Evolutionary conservation across 2,888 invertebrate species (phyloP).

Genomic region (Caenorhabditis macrosperma): DNA sequence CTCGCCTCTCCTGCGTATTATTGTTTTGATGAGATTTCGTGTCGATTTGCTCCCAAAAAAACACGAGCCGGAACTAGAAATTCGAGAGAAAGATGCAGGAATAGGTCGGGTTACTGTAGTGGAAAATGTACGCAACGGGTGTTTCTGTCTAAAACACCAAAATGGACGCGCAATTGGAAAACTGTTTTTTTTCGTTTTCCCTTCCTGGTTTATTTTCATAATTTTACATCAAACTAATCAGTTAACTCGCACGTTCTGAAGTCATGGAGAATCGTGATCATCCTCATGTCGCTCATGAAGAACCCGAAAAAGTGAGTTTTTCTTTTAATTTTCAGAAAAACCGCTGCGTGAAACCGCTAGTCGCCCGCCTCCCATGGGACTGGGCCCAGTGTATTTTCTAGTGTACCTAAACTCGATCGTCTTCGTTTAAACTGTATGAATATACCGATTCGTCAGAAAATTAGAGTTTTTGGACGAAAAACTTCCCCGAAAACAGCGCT

Average conservation of each 20-base stretch:
- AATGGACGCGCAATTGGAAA: no score
- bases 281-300: not conserved
- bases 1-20: slow-evolving; percentile 11
- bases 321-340: not conserved
- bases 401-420: no score
- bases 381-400: not conserved
- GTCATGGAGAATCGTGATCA: not conserved
- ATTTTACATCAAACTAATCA: no score
- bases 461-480: not conserved
- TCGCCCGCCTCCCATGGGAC: no score
- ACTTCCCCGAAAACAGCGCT: slow-evolving; percentile 10
- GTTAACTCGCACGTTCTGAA: not conserved
- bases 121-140: no score
- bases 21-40: slow-evolving; percentile 21
- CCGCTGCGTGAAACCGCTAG: not conserved
- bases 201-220: no score
- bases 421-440: no score
- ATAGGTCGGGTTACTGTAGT: no score
- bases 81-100: not conserved
- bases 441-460: no score
- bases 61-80: not conserved
- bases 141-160: no score
- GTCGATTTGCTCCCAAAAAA: slow-evolving; percentile 7
- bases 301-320: not conserved
- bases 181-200: no score